Base-by-base conservation (phyloP, 2,888 invertebrate species). In the Gastracanthus pulcherrimus region DNA sequence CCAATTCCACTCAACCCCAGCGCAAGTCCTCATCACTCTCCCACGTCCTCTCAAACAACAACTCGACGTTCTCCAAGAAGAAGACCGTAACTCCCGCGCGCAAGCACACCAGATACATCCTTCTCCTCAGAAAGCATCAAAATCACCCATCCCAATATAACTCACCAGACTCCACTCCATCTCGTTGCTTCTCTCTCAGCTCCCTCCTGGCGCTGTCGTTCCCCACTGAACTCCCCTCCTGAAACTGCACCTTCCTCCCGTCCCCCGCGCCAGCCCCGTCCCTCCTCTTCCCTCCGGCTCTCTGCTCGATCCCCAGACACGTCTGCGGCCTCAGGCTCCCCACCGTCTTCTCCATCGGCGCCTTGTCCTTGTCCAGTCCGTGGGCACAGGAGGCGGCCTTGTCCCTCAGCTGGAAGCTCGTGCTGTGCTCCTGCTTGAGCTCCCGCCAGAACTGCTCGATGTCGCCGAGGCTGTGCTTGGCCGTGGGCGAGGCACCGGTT, bases 381-480 rank as follows among this genome's bases (percentile, higher is more conserved):
- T 95, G 94, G 86, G 96, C 96, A 90, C 95, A 96, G 26, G 96
- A 96, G 29, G 95, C 95, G 45, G 96, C 96, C 92, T 96, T 96
- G 88, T 96, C 96, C 1, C 95, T 91, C 23, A 95, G 92, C 86
- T 95, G 94, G 31, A 96, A 94, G 82, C 93, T 92, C 80, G 92
- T 92, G 76, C 93, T 93, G 76, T 93, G 93, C 74, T 91, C 92
- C 36, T 93, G 92, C 88, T 95, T 95, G 84, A 96, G 92, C 87
- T 96, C 95, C 85, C 94, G 94, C 96, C 96, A 96, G 86, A 96
- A 94, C 92, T 96, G 95, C 87, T 96, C 95, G 79, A 96, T 93
- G 87, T 94, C 93, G 85, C n/a, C n/a, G n/a, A 94, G 93, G 82
- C 94, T 93, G 77, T 95, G 94, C 87, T 93, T 93, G 84, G 93